Conservation (phyloP, 2,113 vertebrate genomes). For the Bos javanicus region DNA sequence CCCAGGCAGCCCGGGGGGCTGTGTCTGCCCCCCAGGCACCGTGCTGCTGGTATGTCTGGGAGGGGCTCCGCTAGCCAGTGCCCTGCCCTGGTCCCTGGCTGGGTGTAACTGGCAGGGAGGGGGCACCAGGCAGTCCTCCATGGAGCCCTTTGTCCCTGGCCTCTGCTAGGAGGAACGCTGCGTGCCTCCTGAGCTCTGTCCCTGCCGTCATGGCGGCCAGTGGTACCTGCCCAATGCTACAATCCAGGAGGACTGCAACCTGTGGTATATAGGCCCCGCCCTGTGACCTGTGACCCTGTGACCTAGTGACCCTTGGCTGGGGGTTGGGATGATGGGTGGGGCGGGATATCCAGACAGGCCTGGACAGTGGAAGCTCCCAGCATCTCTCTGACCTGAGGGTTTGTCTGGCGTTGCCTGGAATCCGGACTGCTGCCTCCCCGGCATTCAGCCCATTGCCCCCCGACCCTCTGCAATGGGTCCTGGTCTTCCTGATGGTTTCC, state of each 20-base stretch:
- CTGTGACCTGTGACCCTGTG: background rate
- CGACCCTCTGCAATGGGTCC: fast-evolving
- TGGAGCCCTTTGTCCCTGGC: fast-evolving
- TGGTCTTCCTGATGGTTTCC: background rate
- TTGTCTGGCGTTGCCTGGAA: background rate
- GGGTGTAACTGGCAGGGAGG: too few relatives aligned
- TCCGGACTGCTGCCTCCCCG: background rate
- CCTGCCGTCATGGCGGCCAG: slow-evolving; percentile 88
- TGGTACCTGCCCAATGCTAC: slow-evolving; percentile 88
- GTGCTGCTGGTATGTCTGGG: slow-evolving; percentile 84
- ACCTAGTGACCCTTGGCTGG: background rate
- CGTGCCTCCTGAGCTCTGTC: slow-evolving; percentile 87
- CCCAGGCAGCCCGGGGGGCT: slow-evolving; percentile 79
- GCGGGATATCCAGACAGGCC: background rate
- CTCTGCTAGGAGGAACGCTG: slow-evolving; percentile 83
- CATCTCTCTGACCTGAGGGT: background rate
- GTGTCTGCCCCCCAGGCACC: slow-evolving; percentile 87
- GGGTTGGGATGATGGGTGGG: too few relatives aligned
- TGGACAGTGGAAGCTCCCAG: background rate
- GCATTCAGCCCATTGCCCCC: background rate
- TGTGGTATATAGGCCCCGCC: slow-evolving; percentile 84
- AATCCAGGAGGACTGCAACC: slow-evolving; percentile 91
- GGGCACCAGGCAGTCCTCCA: background rate
- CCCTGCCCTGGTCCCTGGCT: background rate
- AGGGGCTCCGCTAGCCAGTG: background rate